Conservation (phyloP, 2,888 invertebrate genomes). For the Nomada fabriciana region DNA sequence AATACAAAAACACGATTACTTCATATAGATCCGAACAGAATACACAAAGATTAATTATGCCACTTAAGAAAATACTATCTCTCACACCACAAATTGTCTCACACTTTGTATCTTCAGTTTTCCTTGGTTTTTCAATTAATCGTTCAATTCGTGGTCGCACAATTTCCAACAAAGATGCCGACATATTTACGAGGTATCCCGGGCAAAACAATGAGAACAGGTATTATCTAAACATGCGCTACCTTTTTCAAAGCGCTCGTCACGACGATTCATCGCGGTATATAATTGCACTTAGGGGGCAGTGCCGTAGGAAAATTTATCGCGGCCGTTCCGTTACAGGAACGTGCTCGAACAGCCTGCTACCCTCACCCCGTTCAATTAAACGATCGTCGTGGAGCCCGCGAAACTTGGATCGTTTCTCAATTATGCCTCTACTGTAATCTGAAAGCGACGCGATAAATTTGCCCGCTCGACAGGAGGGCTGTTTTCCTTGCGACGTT, state of each 20-base stretch:
- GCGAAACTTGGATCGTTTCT: constrained; percentile 55
- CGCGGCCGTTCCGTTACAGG: constrained; percentile 34
- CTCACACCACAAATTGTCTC: too few relatives aligned
- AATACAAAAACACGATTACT: too few relatives aligned
- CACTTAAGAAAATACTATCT: too few relatives aligned
- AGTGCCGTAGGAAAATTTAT: constrained; percentile 37
- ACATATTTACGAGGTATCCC: not conserved
- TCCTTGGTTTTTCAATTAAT: too few relatives aligned
- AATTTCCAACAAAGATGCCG: too few relatives aligned
- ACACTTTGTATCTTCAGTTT: too few relatives aligned
- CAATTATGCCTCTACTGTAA: constrained; percentile 50
- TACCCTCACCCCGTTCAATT: constrained; percentile 50
- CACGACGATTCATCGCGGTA: constrained; percentile 12
- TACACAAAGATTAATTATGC: too few relatives aligned
- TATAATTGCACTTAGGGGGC: constrained; percentile 28
- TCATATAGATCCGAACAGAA: too few relatives aligned
- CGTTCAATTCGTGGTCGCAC: too few relatives aligned
- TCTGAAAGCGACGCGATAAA: constrained; percentile 48
- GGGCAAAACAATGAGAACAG: not conserved
- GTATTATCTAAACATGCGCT: not conserved
- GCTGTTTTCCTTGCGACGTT: constrained; percentile 39
- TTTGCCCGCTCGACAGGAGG: constrained; percentile 36
- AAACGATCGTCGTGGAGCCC: constrained; percentile 44
- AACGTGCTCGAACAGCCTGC: constrained; percentile 8
- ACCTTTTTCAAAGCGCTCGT: constrained; percentile 2